Evolutionary conservation across 1,140 invertebrate species (phyloP), one percentile per base, ranked within the genome.

Genomic region (Polypedilum vanderplanki): DNA sequence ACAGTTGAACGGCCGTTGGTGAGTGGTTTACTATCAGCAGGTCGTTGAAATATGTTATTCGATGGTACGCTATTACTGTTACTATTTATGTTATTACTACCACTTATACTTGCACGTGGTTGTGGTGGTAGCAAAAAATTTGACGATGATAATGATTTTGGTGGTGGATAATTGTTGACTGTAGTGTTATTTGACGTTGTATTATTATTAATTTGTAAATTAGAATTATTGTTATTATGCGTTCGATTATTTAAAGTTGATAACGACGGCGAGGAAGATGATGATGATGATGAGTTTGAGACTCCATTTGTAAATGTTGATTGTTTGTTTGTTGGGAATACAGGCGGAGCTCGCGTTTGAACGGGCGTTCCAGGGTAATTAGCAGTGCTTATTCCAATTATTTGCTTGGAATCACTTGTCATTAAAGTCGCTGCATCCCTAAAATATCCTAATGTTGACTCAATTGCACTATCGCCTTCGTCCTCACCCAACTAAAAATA

Each of bases 401-500:
- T 12, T 41, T 41, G 73, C 73, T 67, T 40, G 74, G 22, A 46
- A 40, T 40, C 12, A 33, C 75, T 73, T 73, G 78, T 79, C 79
- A 74, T 82, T 81, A 46, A 81, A 18, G 79, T 79, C 67, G 78
- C 78, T 8, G 78, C 80, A 74, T 78, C 77, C 4, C 33, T 64
- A 70, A 78, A 82, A 57, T 82, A 79, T 12, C 81, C 81, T 64
- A 83, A 77, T 18, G 79, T 80, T 41, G 80, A 78, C 64, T 80
- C 78, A n/a, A 83, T 83, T 20, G 78, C 74, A 46, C 78, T 77
- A 79, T 83, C 81, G 10, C 40, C 80, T 76, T 83, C 81, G 41
- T 77, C 77, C 24, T 79, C 79, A 76, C 78, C 79, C 17, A 70
- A 5, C 65, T 70, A 22, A 7, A 70, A 70, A 10, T n/a, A n/a